These are phyloP conservation scores for Copidosoma aretas DNA, from an alignment of 2,888 invertebrate species.

Conservation along the genomic window DNA sequence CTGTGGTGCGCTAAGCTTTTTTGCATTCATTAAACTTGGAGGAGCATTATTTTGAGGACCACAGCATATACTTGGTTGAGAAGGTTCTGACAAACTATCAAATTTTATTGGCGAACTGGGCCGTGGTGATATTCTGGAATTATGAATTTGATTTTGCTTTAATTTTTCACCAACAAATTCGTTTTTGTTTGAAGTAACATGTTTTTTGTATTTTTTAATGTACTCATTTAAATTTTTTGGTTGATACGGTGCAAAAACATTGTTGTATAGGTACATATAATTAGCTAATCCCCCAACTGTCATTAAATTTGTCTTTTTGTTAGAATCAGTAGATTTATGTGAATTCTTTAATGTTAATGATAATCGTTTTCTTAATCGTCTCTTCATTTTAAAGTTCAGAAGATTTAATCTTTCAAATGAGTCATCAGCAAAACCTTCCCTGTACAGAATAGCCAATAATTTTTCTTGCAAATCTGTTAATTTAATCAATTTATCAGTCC, in stretches of 20 bases:
- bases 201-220: constrained; percentile 14
- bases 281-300: background rate
- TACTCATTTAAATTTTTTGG: background rate
- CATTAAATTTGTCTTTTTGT: background rate
- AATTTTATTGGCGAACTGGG: too few species aligned
- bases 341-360: too few species aligned
- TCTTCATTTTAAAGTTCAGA: background rate
- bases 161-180: too few species aligned
- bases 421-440: constrained; percentile 22
- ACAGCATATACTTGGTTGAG: too few species aligned
- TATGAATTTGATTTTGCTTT: too few species aligned
- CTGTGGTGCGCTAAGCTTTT: too few species aligned
- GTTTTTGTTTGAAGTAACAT: background rate
- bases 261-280: constrained; percentile 30
- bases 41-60: too few species aligned
- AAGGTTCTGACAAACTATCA: too few species aligned
- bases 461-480: constrained; percentile 12
- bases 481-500: background rate
- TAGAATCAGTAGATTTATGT: background rate
- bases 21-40: too few species aligned
- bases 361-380: background rate
- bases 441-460: constrained; percentile 25
- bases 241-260: constrained; percentile 27
- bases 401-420: constrained; percentile 10
- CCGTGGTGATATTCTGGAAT: too few species aligned